phyloP scores from a whole-genome alignment of 2,888 invertebrate species.

The Pecten maximus region DNA sequence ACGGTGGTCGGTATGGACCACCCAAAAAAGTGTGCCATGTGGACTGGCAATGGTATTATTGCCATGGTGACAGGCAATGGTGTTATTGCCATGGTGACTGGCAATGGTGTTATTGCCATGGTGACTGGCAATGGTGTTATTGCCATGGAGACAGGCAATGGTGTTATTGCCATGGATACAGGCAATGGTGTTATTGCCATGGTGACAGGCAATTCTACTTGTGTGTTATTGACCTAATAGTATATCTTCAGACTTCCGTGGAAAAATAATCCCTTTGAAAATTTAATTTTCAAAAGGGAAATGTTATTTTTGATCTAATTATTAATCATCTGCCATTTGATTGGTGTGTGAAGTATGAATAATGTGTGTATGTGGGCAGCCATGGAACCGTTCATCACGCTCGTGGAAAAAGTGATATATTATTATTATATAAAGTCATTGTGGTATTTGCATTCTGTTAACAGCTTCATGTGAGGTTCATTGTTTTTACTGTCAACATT shows the following conservation, averaged over 20 bases:
- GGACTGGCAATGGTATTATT: not conserved
- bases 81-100: no score
- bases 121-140: no score
- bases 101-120: no score
- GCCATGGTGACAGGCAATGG: no score
- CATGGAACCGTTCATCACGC: not conserved
- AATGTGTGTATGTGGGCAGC: not conserved
- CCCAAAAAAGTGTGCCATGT: slow-evolving; percentile 22
- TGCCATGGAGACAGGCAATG: no score
- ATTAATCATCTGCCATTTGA: not conserved
- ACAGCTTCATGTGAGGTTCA: not conserved
- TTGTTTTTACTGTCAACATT: not conserved
- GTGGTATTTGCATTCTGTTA: not conserved
- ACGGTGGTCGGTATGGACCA: not conserved
- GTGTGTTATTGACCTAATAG: not conserved
- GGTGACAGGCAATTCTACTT: not conserved
- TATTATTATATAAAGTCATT: not conserved
- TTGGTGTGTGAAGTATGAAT: not conserved
- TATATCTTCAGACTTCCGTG: not conserved
- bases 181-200: no score
- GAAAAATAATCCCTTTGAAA: not conserved
- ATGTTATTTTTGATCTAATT: not conserved
- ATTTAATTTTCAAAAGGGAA: not conserved
- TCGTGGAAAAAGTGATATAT: not conserved
- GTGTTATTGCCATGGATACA: no score